phyloP scores from a whole-genome alignment of 1,140 invertebrate species.

The Hypothenemus hampei region DNA sequence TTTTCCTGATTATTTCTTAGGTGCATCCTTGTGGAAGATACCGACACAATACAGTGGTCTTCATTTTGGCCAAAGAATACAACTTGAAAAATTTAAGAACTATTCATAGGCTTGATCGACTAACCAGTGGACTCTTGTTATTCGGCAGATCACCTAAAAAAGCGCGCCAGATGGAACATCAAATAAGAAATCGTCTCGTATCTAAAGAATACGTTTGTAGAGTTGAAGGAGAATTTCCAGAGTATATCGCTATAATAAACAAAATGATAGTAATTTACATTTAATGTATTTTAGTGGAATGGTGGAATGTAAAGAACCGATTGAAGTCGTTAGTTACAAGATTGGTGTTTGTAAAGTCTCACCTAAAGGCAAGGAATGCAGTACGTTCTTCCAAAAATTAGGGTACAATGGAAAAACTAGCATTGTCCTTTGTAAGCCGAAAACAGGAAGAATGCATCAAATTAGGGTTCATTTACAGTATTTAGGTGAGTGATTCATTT shows the following conservation, averaged over 20 bases:
- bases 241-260: conserved; percentile 58
- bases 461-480: conserved; percentile 98
- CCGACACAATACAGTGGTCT: conserved; percentile 92
- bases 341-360: conserved; percentile 93
- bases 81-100: conserved; percentile 90
- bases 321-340: conserved; percentile 91
- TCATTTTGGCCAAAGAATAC: conserved; percentile 94
- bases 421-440: conserved; percentile 87
- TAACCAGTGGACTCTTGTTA: conserved; percentile 91
- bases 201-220: conserved; percentile 96
- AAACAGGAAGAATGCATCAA: conserved; percentile 97
- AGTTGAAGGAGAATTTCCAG: conserved; percentile 94
- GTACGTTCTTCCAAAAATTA: conserved; percentile 83
- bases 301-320: conserved; percentile 82
- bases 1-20: conserved; percentile 49
- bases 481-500: conserved; percentile 60
- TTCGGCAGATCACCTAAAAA: conserved; percentile 90
- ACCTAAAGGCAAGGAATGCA: conserved; percentile 83
- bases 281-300: conserved; percentile 59
- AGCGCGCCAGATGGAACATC: conserved; percentile 88
- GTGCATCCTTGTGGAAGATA: conserved; percentile 96
- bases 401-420: conserved; percentile 84
- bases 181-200: conserved; percentile 86
- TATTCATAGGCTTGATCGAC: conserved; percentile 84
- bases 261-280: background rate